Conservation (phyloP, 2,888 invertebrate species). For the Dryomyza anilis region DNA sequence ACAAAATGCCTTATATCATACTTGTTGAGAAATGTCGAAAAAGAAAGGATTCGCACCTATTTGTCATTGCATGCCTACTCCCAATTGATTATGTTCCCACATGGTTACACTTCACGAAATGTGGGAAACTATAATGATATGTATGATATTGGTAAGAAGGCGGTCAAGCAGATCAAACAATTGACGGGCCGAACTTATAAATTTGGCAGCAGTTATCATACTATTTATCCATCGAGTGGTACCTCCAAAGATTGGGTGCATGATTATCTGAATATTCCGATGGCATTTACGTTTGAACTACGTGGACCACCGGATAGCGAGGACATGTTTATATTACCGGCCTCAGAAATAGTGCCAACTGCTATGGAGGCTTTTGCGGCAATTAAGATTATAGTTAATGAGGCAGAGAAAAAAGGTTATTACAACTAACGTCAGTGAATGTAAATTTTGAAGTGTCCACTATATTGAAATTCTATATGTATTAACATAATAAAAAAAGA, state of each 20-base stretch:
- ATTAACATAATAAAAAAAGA: too few species aligned
- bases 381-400: conserved; percentile 47
- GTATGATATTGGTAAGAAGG: conserved; percentile 49
- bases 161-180: conserved; percentile 46
- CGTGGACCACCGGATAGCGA: conserved; percentile 50
- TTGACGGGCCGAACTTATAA: conserved; percentile 47
- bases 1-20: conserved; percentile 53
- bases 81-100: conserved; percentile 68
- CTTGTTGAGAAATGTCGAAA: conserved; percentile 34
- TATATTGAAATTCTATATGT: too few species aligned
- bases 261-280: conserved; percentile 45
- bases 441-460: too few species aligned
- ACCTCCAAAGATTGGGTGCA: conserved; percentile 55
- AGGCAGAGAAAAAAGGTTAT: conserved; percentile 45
- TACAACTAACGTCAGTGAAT: too few species aligned
- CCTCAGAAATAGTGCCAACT: conserved; percentile 51
- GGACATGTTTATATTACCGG: conserved; percentile 53
- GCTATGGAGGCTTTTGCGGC: conserved; percentile 52
- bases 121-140: conserved; percentile 51
- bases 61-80: conserved; percentile 70
- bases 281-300: conserved; percentile 53
- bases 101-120: conserved; percentile 47
- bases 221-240: conserved; percentile 57
- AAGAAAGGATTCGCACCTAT: conserved; percentile 62
- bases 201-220: conserved; percentile 55